A percentile compares a stretch with the other conserved stretches of the same genome.
phyloP scores from a whole-genome alignment of 2,113 vertebrate genomes.

The Salvelinus namaycush region DNA sequence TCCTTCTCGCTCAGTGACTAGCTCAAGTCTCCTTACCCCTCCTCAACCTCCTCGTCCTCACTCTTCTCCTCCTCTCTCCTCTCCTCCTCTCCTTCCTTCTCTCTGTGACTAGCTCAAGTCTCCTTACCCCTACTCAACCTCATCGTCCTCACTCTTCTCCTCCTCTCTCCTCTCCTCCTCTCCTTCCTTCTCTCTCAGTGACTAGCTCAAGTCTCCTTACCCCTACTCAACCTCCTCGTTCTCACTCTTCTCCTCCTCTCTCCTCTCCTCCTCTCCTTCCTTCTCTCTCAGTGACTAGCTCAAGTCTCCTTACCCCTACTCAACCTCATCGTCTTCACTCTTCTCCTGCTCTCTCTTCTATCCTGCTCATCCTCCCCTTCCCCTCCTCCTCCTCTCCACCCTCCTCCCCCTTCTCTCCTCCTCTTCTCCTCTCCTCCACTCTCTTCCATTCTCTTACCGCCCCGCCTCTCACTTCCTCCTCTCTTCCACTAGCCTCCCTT shows the following conservation, averaged over 20 bases:
- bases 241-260: too few relatives aligned
- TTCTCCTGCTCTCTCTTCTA: too few relatives aligned
- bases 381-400: too few relatives aligned
- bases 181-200: too few relatives aligned
- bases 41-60: background rate
- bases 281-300: too few relatives aligned
- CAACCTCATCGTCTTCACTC: background rate
- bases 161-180: constrained; percentile 5
- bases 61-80: background rate
- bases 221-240: background rate
- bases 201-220: too few relatives aligned
- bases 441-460: background rate
- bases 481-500: background rate
- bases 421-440: too few relatives aligned
- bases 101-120: background rate
- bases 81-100: background rate
- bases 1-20: too few relatives aligned
- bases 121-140: background rate
- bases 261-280: too few relatives aligned
- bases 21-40: background rate
- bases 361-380: too few relatives aligned
- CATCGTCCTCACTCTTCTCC: background rate
- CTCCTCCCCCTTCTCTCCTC: background rate
- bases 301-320: background rate
- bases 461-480: background rate